Evolutionary conservation across 2,888 invertebrate species (phyloP).

Genomic region (Gari tellinella): DNA sequence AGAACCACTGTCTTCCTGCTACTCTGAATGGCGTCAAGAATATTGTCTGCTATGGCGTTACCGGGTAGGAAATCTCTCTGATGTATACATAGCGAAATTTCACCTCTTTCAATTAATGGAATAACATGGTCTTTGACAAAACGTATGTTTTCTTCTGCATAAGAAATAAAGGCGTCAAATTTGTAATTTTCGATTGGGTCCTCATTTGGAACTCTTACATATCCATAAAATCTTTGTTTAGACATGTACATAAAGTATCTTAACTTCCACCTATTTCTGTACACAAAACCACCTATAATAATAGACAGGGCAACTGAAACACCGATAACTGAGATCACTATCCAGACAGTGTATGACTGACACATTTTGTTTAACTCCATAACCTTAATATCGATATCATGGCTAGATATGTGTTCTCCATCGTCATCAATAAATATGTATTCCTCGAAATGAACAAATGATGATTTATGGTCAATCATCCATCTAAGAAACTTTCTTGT

Average conservation of each 20-base stretch:
- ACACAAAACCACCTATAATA: constrained; percentile 28
- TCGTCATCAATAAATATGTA: constrained; percentile 10
- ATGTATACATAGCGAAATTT: constrained; percentile 60
- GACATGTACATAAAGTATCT: constrained; percentile 46
- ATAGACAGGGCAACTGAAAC: constrained; percentile 28
- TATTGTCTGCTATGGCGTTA: constrained; percentile 59
- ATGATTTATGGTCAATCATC: constrained; percentile 1
- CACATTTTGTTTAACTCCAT: constrained; percentile 14
- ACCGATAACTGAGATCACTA: constrained; percentile 14
- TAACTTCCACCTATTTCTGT: constrained; percentile 54
- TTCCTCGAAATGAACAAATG: neutral
- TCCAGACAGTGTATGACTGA: neutral
- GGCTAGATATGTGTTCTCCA: neutral
- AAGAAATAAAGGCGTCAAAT: constrained; percentile 47
- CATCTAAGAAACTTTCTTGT: constrained; percentile 4
- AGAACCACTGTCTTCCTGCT: constrained; percentile 66
- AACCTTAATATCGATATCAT: neutral
- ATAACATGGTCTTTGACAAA: constrained; percentile 23
- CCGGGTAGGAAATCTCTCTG: constrained; percentile 66
- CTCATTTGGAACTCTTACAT: constrained; percentile 3
- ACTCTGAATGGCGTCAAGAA: constrained; percentile 56
- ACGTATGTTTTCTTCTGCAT: constrained; percentile 33
- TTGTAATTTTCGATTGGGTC: constrained; percentile 12
- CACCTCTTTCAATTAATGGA: constrained; percentile 23
- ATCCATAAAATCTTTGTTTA: constrained; percentile 29